Percentiles rank a stretch among this genome's conserved stretches.
Evolutionary conservation across 2,113 vertebrate species (phyloP).

Genomic region (Tragelaphus scriptus): DNA sequence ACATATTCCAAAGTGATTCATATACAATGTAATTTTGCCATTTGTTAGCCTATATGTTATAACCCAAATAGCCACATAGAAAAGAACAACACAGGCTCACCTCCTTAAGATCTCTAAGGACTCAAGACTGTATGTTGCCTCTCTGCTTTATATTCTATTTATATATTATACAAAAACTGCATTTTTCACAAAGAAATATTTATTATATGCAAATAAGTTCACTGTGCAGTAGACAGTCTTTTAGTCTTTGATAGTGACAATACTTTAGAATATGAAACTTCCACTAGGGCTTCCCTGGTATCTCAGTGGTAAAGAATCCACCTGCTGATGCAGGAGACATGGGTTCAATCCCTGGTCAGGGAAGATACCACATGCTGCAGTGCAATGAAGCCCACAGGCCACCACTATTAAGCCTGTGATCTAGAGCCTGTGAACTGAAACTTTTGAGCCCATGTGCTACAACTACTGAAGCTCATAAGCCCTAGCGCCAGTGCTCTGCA

Average conservation of each 20-base stretch:
- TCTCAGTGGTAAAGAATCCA: not conserved
- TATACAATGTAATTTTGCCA: not conserved
- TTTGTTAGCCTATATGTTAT: not conserved
- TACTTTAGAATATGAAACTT: slow-evolving; percentile 9
- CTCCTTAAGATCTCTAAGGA: not conserved
- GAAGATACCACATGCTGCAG: not conserved
- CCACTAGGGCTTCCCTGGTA: not conserved
- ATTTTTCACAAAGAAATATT: slow-evolving; percentile 27
- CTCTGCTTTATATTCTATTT: not conserved
- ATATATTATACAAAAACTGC: not conserved
- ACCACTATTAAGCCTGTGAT: not conserved
- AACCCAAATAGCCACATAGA: not conserved
- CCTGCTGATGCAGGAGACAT: not conserved
- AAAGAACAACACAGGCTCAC: not conserved
- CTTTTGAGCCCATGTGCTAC: not conserved
- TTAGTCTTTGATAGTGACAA: not conserved
- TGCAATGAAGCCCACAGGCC: not conserved
- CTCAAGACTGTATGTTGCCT: not conserved
- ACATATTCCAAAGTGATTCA: not conserved
- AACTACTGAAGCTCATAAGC: not conserved
- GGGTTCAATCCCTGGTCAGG: not conserved
- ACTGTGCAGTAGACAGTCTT: not conserved
- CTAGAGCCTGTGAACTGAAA: not conserved
- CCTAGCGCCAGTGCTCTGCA: not conserved
- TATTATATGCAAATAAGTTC: slow-evolving; percentile 10